These are phyloP conservation scores for Slavum lentiscoides DNA, from an alignment of 2,888 invertebrate species.

Conservation along the genomic window DNA sequence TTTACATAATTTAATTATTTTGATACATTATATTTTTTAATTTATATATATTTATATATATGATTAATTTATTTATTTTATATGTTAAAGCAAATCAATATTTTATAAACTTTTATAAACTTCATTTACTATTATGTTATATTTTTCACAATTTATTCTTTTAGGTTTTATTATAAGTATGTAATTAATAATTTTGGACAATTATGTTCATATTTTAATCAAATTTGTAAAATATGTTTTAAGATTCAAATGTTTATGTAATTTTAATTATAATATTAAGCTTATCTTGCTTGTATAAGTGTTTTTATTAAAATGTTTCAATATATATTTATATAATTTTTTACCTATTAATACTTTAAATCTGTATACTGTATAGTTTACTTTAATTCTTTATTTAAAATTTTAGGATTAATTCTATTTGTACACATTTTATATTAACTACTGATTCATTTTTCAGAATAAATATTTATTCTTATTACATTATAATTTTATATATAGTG, in stretches of 20 bases:
- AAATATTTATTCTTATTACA: no score
- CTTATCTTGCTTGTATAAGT: neutral
- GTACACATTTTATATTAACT: no score
- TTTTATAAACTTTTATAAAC: slow-evolving; percentile 43
- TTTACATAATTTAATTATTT: slow-evolving; percentile 20
- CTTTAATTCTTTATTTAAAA: no score
- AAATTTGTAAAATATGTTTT: slow-evolving; percentile 29
- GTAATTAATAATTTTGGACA: slow-evolving; percentile 23
- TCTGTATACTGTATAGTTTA: neutral
- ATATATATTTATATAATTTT: slow-evolving; percentile 4
- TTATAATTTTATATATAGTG: no score
- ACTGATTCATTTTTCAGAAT: no score
- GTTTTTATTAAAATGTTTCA: slow-evolving; percentile 35
- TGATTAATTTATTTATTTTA: slow-evolving; percentile 43
- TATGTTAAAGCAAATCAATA: slow-evolving; percentile 7
- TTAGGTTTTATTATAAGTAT: slow-evolving; percentile 8
- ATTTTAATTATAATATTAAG: slow-evolving; percentile 25
- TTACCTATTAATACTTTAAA: neutral
- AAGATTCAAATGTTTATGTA: slow-evolving; percentile 25
- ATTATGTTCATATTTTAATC: slow-evolving; percentile 32
- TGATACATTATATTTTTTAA: neutral
- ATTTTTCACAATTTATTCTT: slow-evolving; percentile 34
- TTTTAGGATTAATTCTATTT: no score
- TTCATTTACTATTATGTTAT: slow-evolving; percentile 20
- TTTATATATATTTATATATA: slow-evolving; percentile 30